Evolutionary conservation across 2,797 vertebrate species (phyloP).

Genomic region (Poliocrania exsul): DNA sequence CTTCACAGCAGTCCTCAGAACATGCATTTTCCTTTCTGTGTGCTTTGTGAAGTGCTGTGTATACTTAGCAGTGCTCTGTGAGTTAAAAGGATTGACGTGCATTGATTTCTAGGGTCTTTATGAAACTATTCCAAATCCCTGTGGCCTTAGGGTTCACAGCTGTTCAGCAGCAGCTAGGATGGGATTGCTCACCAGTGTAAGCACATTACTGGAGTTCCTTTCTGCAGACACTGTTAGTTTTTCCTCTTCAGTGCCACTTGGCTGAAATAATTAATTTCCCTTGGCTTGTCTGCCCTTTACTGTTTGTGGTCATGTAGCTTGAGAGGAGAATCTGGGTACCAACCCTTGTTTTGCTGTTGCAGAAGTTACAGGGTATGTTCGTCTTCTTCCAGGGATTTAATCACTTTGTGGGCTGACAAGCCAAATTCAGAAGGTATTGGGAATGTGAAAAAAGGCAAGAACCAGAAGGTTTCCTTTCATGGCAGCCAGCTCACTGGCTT

Average conservation of each 20-base stretch:
- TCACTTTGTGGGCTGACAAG: not conserved
- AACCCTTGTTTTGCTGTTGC: not conserved
- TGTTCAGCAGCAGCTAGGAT: not conserved
- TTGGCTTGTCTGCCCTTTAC: not conserved
- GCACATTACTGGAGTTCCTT: constrained; percentile 26
- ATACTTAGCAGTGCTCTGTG: not conserved
- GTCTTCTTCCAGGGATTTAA: not conserved
- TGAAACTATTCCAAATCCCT: not conserved
- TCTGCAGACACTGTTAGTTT: not conserved
- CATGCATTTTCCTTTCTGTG: not conserved
- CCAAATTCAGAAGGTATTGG: not conserved
- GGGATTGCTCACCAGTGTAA: not conserved
- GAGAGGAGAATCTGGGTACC: not conserved
- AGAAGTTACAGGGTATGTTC: not conserved
- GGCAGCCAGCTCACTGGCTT: not conserved
- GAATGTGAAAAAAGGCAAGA: not conserved
- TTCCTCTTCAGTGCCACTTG: not conserved
- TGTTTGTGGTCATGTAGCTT: not conserved
- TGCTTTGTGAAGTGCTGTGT: not conserved
- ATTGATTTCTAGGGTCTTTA: not conserved
- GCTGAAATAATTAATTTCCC: constrained; percentile 18
- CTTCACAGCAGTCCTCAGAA: not conserved
- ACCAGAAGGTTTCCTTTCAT: not conserved
- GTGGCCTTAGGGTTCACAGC: not conserved
- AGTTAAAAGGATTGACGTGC: not conserved